phyloP scores from a whole-genome alignment of 1,140 invertebrate species.

The Stenopsyche tienmushanensis region DNA sequence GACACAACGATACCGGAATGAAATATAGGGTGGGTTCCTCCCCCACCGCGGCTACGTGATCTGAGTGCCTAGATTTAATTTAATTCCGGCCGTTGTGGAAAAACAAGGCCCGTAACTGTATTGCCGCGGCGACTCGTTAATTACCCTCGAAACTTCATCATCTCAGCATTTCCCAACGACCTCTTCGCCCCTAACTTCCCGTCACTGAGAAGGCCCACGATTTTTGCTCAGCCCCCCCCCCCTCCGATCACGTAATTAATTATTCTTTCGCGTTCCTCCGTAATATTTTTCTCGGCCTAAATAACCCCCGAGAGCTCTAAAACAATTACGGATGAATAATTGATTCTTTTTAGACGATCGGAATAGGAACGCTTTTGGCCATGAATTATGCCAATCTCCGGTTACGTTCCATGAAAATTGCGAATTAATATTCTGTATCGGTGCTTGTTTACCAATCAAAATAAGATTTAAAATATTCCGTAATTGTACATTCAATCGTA shows the following conservation, averaged over 20 bases:
- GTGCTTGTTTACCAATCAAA: no score
- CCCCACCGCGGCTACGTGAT: neutral
- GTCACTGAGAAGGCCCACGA: neutral
- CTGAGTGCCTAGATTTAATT: constrained; percentile 6
- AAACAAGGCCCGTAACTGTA: constrained; percentile 11
- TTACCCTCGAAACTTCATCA: constrained; percentile 12
- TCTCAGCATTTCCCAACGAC: neutral
- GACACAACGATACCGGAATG: no score
- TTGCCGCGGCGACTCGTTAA: constrained; percentile 9
- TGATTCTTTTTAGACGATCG: constrained; percentile 3
- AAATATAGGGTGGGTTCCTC: neutral
- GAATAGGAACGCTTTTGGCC: no score
- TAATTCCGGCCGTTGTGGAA: constrained; percentile 9
- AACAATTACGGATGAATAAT: constrained; percentile 14
- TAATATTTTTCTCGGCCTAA: constrained; percentile 9
- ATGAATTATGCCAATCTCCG: no score
- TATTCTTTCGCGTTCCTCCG: constrained; percentile 13
- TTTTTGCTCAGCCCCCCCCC: neutral
- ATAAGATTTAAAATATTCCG: no score
- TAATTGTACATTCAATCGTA: no score
- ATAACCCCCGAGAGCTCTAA: constrained; percentile 6
- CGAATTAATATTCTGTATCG: no score
- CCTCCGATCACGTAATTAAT: constrained; percentile 29
- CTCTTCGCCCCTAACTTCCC: neutral
- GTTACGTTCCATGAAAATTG: no score